Evolutionary conservation across 2,888 invertebrate species (phyloP).

Genomic region (Piscicola geometra): DNA sequence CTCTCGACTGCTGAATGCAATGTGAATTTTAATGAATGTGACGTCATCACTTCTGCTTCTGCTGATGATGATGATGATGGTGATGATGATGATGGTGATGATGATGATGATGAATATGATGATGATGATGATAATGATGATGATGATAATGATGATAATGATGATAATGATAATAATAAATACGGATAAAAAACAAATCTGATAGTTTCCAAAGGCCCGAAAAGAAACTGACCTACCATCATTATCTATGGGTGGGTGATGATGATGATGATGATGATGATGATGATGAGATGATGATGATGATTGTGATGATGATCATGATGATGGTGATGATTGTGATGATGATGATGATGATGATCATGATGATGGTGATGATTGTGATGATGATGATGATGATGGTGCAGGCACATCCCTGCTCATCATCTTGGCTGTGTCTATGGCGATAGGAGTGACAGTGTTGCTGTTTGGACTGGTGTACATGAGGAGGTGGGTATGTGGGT

Average conservation of each 20-base stretch:
- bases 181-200: no score
- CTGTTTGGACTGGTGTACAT: slow-evolving; percentile 39
- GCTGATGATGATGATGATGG: no score
- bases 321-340: not conserved
- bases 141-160: slow-evolving; percentile 34
- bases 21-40: no score
- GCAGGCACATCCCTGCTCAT: slow-evolving; percentile 39
- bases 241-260: slow-evolving; percentile 34
- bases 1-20: no score
- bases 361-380: not conserved
- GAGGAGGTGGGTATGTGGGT: slow-evolving; percentile 38
- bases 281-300: not conserved
- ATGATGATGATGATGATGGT: slow-evolving; percentile 3
- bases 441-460: slow-evolving; percentile 37
- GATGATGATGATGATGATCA: not conserved
- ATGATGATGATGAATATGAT: slow-evolving; percentile 28
- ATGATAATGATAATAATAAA: not conserved
- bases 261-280: not conserved
- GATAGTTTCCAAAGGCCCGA: slow-evolving; percentile 33
- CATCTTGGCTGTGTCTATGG: slow-evolving; percentile 36
- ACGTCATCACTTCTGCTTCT: no score
- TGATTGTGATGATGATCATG: not conserved
- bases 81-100: not conserved
- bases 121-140: slow-evolving; percentile 35
- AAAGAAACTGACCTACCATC: slow-evolving; percentile 35